Evolutionary conservation across 2,888 invertebrate species (phyloP), one percentile per base, ranked within the genome.

Genomic region (Xylophagus ater): DNA sequence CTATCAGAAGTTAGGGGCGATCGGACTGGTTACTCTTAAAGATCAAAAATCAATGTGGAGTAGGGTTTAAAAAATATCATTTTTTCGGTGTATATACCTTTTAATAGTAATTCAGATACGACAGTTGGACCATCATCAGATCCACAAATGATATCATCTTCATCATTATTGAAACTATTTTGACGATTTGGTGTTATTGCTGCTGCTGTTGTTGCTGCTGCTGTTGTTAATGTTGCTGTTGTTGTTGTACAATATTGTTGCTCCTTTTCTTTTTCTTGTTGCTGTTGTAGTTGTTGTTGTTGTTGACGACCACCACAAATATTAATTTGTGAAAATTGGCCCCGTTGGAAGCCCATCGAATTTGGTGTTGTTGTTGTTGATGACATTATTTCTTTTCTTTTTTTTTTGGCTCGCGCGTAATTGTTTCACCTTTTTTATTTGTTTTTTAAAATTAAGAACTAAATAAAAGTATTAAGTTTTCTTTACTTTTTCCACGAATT

Each of bases 301-400:
- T 17, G 8, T 19, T 19, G 4, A 26, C 25, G 4, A 19, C n/a
- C 23, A 8, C 19, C 34, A 36, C 19, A 14, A 19, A 18, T 32
- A 19, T 13, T 10, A 20, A 36, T 26, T 33, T 20, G 24, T 28
- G 38, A 28, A 42, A 35, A 38, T 41, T 40, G 42, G 24, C 38
- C 32, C 24, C 25, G 28, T 14, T 41, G 43, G 37, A 45, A 45
- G 30, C 43, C 43, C 30, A 35, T 39, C 26, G 34, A 33, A 38
- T 41, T 43, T 24, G 41, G 41, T 24, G 43, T 33, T 21, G 32
- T 37, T 28, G 41, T 37, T 43, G 43, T 45, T 23, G 6, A 15
- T 29, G 13, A 15, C 6, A 29, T 15, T 29, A 13, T 34, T 19
- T 7, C 8, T 32, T 13, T 20, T 23, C 6, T 37, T 24, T 33